These are phyloP conservation scores for Sinosuthora webbiana DNA, from an alignment of 2,113 vertebrate genomes.

Conservation along the genomic window DNA sequence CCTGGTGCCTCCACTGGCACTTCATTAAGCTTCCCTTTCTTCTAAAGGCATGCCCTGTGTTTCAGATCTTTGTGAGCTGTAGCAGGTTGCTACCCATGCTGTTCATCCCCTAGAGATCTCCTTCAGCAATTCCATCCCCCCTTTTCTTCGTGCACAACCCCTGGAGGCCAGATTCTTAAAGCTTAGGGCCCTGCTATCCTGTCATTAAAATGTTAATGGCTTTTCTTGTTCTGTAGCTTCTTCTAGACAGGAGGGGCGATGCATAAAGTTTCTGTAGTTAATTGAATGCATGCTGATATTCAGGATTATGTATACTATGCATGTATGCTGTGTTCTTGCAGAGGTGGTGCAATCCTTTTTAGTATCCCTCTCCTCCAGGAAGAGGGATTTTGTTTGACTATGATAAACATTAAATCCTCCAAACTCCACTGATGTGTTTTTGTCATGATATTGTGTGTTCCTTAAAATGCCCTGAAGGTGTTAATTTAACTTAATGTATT, in stretches of 20 bases:
- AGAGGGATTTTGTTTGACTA: neutral
- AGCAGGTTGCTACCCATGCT: neutral
- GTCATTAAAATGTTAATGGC: conserved; percentile 20
- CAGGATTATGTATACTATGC: neutral
- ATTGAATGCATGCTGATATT: neutral
- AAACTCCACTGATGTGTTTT: neutral
- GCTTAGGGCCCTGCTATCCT: neutral
- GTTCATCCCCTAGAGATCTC: neutral
- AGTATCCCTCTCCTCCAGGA: neutral
- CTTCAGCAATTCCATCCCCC: neutral
- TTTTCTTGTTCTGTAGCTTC: conserved; percentile 50
- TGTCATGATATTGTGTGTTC: neutral
- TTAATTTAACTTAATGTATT: neutral
- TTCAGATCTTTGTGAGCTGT: neutral
- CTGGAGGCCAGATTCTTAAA: neutral
- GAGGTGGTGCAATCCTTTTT: neutral
- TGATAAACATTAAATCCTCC: neutral
- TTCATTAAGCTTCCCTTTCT: neutral
- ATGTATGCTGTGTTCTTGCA: neutral
- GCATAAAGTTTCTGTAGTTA: neutral
- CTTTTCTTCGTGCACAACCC: neutral
- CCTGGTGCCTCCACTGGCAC: neutral
- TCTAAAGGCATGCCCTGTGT: neutral
- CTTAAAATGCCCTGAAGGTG: neutral
- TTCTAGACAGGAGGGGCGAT: conserved; percentile 3